Evolutionary conservation across 2,888 invertebrate genomes (phyloP).

Genomic region (Leptopterna dolabrata): DNA sequence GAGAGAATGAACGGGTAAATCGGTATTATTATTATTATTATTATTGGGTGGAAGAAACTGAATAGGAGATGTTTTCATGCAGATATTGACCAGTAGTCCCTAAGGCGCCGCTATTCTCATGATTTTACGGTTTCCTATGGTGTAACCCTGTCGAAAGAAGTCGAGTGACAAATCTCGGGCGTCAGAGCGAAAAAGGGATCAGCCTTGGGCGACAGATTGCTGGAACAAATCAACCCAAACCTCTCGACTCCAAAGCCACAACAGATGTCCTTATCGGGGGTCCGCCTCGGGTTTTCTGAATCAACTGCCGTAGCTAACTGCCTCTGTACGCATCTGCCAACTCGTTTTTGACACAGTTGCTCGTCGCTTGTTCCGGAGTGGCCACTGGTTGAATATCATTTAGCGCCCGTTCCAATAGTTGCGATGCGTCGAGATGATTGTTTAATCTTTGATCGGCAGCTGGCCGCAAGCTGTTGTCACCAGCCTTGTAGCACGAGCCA

Average conservation of each 20-base stretch:
- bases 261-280: slow-evolving; percentile 44
- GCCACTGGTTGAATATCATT: slow-evolving; percentile 50
- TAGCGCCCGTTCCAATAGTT: neutral
- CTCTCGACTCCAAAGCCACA: slow-evolving; percentile 29
- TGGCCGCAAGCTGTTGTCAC: slow-evolving; percentile 44
- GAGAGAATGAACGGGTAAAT: too few species aligned
- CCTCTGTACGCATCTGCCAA: slow-evolving; percentile 4
- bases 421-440: slow-evolving; percentile 33
- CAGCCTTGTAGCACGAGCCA: slow-evolving; percentile 6
- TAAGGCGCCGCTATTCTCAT: too few species aligned
- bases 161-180: neutral
- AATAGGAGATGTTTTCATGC: too few species aligned
- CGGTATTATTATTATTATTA: too few species aligned
- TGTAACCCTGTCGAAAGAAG: neutral
- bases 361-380: neutral
- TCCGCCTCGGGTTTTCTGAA: neutral
- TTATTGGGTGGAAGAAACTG: too few species aligned
- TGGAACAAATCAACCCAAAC: slow-evolving; percentile 39
- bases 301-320: slow-evolving; percentile 51
- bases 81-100: too few species aligned
- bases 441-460: slow-evolving; percentile 37
- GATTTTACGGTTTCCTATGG: neutral
- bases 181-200: neutral
- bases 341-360: slow-evolving; percentile 39
- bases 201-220: slow-evolving; percentile 39